Base-by-base conservation (phyloP, 2,113 vertebrate genomes). In the Glaucidium brasilianum region DNA sequence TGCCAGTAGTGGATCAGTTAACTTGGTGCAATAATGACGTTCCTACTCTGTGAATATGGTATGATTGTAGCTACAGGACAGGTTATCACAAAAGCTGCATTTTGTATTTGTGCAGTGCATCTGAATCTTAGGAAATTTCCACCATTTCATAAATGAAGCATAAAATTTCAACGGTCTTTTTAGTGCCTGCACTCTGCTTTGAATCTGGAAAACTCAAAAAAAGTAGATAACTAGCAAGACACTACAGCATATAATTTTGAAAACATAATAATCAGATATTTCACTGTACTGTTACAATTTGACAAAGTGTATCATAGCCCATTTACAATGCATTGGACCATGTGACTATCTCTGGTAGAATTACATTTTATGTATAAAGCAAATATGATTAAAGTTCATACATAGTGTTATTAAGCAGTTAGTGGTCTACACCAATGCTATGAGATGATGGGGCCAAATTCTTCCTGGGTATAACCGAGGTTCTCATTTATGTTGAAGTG, bases 361-460 rank as follows among this genome's bases (percentile, higher is more conserved):
- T 60, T 58, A 7, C 5, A 59, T 55, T 15, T 77, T 29, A 21
- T 1, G 3, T 26, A 22, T 41, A 71, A 89, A 78, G 35, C 35
- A 78, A n/a, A 62, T 18, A 6, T 32, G 52, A 49, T 56, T 58
- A 69, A 85, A 95, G 66, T 13, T 63, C 21, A 15, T 43, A 60
- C 0, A 0, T 27, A 37, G 6, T 18, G 2, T 58, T 58, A 17
- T 79, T 6, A 32, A 15, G 10, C 11, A 55, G 11, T 53, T 47
- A 49, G 9, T 59, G 10, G 20, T 52, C 20, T 59, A 56, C 13
- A 76, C 5, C 15, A 71, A 43, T 43, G 43, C 8, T 17, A 34
- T 5, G 18, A 82, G 45, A 56, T 35, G 5, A 35, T 17, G 20
- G 6, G 12, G 12, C 6, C 35, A 67, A 13, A 73, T 76, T 87